Conservation (phyloP, 2,888 invertebrate species). For the Pterobdella sp. region DNA sequence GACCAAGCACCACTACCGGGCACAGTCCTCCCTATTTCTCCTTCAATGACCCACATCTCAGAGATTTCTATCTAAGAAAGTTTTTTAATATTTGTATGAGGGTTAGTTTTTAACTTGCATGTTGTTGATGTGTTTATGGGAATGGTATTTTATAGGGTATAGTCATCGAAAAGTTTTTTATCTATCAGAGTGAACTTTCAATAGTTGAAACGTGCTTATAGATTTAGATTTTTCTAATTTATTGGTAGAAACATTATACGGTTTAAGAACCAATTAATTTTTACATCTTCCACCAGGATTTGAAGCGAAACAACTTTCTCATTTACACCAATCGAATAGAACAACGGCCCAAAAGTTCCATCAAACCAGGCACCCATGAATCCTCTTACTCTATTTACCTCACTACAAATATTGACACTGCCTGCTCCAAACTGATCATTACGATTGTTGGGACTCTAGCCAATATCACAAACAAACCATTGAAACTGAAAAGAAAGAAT, state of each 20-base stretch:
- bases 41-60: constrained; percentile 47
- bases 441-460: constrained; percentile 39
- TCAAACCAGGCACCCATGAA: constrained; percentile 36
- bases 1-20: neutral
- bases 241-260: no score
- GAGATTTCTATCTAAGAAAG: constrained; percentile 46
- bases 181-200: no score
- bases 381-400: constrained; percentile 48
- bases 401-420: constrained; percentile 45
- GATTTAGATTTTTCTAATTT: no score
- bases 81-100: constrained; percentile 38
- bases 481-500: constrained; percentile 10
- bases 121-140: neutral
- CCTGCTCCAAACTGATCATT: constrained; percentile 47
- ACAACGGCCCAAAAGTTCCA: no score
- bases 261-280: no score
- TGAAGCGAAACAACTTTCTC: neutral
- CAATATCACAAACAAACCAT: neutral
- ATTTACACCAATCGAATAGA: no score
- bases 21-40: constrained; percentile 42
- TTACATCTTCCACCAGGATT: neutral
- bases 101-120: constrained; percentile 5
- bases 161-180: no score
- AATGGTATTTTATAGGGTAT: no score
- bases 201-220: no score